A percentile compares a stretch with the other conserved stretches of the same genome.
Conservation (phyloP, 2,888 invertebrate species). For the Capitulum mitella region DNA sequence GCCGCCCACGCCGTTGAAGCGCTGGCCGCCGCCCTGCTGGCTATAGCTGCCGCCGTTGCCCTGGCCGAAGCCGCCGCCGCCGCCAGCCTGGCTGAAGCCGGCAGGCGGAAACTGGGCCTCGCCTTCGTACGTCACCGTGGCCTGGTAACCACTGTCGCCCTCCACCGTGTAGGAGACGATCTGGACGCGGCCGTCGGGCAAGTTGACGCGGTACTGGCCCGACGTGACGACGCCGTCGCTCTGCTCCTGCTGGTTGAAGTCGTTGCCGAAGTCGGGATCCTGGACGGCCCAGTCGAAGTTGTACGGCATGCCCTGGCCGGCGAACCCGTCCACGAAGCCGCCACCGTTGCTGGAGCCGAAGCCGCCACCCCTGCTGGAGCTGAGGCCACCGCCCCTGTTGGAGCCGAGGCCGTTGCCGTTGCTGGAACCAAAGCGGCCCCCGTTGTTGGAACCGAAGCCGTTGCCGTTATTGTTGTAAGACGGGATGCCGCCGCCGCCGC, state of each 20-base stretch:
- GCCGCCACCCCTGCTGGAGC: too few species aligned
- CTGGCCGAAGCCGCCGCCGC: neutral
- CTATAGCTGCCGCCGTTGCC: neutral
- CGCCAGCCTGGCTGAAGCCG: neutral
- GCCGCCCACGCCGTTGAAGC: too few species aligned
- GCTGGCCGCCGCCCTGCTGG: neutral
- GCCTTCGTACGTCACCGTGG: constrained; percentile 26
- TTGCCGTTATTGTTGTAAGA: neutral
- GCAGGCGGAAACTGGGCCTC: constrained; percentile 23
- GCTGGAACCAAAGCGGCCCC: neutral
- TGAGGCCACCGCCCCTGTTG: too few species aligned
- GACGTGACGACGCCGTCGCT: constrained; percentile 25
- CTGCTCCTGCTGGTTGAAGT: constrained; percentile 25
- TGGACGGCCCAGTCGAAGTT: constrained; percentile 21
- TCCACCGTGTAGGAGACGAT: constrained; percentile 28
- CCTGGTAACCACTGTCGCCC: constrained; percentile 25
- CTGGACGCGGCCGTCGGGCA: constrained; percentile 28
- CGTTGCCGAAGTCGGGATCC: constrained; percentile 27
- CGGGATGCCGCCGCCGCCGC: neutral
- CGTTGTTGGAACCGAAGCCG: too few species aligned
- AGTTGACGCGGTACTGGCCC: constrained; percentile 23
- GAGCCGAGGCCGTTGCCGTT: too few species aligned
- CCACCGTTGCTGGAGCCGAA: neutral
- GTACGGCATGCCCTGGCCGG: constrained; percentile 24
- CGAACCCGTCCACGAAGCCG: neutral